Percentiles rank a stretch among this genome's conserved stretches.
Conservation (phyloP, 23 tunicate genomes). For the Ascidia mentula region DNA sequence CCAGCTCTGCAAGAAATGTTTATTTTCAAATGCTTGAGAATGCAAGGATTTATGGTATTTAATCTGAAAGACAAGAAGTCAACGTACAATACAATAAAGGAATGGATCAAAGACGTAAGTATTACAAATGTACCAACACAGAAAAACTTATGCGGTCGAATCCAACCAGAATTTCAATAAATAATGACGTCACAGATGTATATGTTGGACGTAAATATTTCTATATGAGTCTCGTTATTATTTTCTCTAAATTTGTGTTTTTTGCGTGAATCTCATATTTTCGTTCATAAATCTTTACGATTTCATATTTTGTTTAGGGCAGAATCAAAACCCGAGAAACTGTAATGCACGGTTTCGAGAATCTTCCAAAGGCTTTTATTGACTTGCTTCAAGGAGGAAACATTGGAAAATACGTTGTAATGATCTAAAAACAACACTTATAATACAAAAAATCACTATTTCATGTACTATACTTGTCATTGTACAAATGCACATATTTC, state of each 20-base stretch:
- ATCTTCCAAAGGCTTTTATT: slow-evolving; percentile 36
- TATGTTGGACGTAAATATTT: too few relatives aligned
- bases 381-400: slow-evolving; percentile 39
- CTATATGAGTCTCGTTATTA: too few relatives aligned
- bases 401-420: slow-evolving; percentile 35
- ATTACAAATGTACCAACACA: neutral
- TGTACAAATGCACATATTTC: too few relatives aligned
- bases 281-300: too few relatives aligned
- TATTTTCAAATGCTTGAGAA: too few relatives aligned
- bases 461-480: too few relatives aligned
- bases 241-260: neutral
- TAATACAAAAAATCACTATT: too few relatives aligned
- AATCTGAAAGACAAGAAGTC: neutral
- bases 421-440: too few relatives aligned
- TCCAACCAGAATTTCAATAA: too few relatives aligned
- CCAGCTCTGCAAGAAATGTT: too few relatives aligned
- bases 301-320: too few relatives aligned
- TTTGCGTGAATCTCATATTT: neutral
- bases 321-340: slow-evolving; percentile 24
- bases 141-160: neutral
- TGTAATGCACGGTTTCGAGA: slow-evolving; percentile 30
- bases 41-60: slow-evolving; percentile 25
- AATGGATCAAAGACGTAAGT: slow-evolving; percentile 34
- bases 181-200: too few relatives aligned
- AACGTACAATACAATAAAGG: neutral